Evolutionary conservation across 2,888 invertebrate species (phyloP).

Genomic region (Antheraea assamensis): DNA sequence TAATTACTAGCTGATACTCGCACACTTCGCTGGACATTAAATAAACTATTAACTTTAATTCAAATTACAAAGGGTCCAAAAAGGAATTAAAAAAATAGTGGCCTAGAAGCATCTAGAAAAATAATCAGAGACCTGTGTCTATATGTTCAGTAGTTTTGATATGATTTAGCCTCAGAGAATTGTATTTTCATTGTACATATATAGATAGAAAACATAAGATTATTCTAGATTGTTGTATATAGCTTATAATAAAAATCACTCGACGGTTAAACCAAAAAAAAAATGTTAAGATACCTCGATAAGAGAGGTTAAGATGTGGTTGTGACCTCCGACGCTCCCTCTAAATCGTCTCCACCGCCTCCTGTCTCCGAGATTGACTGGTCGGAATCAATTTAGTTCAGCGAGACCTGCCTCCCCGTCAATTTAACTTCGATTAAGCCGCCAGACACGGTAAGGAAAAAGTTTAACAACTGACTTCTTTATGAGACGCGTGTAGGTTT

Average conservation of each 20-base stretch:
- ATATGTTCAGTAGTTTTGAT: too few relatives aligned
- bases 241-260: neutral
- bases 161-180: too few relatives aligned
- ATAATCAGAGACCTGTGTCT: too few relatives aligned
- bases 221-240: neutral
- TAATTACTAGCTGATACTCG: too few relatives aligned
- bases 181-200: too few relatives aligned
- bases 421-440: conserved; percentile 65
- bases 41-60: too few relatives aligned
- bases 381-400: conserved; percentile 45
- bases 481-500: conserved; percentile 21
- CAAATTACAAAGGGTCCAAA: too few relatives aligned
- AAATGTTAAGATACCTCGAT: neutral
- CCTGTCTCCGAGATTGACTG: conserved; percentile 23
- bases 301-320: neutral
- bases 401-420: conserved; percentile 40
- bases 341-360: conserved; percentile 18
- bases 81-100: too few relatives aligned
- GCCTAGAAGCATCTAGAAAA: too few relatives aligned
- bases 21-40: too few relatives aligned
- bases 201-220: too few relatives aligned
- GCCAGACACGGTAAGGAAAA: conserved; percentile 46
- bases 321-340: conserved; percentile 5
- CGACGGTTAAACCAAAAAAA: neutral
- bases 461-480: conserved; percentile 34